Evolutionary conservation across 1,140 invertebrate genomes (phyloP).

Genomic region (Odontomachus brunneus): DNA sequence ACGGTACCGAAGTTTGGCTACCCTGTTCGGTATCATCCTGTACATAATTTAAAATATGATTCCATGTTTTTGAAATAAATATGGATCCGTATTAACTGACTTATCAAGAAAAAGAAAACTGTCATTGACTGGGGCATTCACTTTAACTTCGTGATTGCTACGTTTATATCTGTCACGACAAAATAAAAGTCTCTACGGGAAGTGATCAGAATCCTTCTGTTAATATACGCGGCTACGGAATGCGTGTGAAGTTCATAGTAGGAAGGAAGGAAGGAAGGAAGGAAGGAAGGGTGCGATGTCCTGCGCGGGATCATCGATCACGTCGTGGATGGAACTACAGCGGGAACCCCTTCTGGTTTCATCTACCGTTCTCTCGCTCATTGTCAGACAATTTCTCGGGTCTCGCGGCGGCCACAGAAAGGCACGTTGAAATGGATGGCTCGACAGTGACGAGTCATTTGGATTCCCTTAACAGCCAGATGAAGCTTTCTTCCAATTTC

Average conservation of each 20-base stretch:
- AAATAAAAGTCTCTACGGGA: conserved; percentile 3
- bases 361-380: conserved; percentile 69
- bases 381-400: conserved; percentile 71
- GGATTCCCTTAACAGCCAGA: conserved; percentile 53
- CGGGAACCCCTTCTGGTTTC: conserved; percentile 65
- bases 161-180: background rate
- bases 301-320: conserved; percentile 80
- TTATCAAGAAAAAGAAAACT: no score
- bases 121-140: no score
- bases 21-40: no score
- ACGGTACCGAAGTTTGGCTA: no score
- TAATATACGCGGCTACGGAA: background rate
- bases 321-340: conserved; percentile 58
- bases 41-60: no score
- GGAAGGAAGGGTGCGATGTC: conserved; percentile 60
- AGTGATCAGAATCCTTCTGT: conserved; percentile 40
- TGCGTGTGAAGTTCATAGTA: conserved; percentile 59
- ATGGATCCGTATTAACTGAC: no score
- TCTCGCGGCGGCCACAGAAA: conserved; percentile 36
- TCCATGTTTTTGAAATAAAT: no score
- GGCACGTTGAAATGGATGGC: conserved; percentile 65
- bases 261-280: conserved; percentile 15
- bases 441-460: conserved; percentile 42
- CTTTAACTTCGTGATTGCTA: no score
- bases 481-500: conserved; percentile 46